These are phyloP conservation scores for Spisula subtruncata DNA, from an alignment of 2,888 invertebrate species.

Conservation along the genomic window DNA sequence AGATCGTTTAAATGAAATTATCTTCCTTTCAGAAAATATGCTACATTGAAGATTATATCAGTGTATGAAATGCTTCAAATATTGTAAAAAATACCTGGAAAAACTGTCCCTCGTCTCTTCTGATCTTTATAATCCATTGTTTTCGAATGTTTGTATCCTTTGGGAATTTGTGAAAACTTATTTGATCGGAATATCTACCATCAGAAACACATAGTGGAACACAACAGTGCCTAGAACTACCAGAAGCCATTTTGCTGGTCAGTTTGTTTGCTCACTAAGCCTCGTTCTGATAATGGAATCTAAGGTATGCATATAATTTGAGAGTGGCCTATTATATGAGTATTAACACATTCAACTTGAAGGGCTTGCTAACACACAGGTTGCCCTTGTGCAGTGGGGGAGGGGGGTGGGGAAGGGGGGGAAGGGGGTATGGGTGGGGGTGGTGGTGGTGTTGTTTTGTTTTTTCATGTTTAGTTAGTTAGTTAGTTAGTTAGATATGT, in stretches of 20 bases:
- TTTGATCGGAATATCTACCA: not conserved
- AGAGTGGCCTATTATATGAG: slow-evolving; percentile 17
- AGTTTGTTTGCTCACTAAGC: slow-evolving; percentile 24
- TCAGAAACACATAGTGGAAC: slow-evolving; percentile 31
- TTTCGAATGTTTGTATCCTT: slow-evolving; percentile 30
- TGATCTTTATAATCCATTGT: slow-evolving; percentile 34
- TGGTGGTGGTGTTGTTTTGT: too few species aligned
- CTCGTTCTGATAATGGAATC: slow-evolving; percentile 43
- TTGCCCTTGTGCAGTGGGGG: too few species aligned
- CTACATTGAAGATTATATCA: not conserved
- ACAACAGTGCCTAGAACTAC: slow-evolving; percentile 40
- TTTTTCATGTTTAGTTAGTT: too few species aligned
- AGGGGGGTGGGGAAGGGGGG: too few species aligned
- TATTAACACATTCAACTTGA: too few species aligned
- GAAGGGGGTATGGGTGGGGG: too few species aligned
- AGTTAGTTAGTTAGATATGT: too few species aligned
- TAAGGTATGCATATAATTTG: slow-evolving; percentile 40
- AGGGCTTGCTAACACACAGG: too few species aligned
- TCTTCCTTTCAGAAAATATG: not conserved
- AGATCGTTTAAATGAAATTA: not conserved
- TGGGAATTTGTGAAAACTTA: slow-evolving; percentile 33
- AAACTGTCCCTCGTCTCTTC: slow-evolving; percentile 33
- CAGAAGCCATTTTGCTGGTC: not conserved
- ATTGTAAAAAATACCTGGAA: slow-evolving; percentile 16
- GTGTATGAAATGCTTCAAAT: not conserved